A percentile compares a stretch with the other conserved stretches of the same genome.
Evolutionary conservation across 2,888 invertebrate genomes (phyloP).

Genomic region (Hydrotaea diabolus): DNA sequence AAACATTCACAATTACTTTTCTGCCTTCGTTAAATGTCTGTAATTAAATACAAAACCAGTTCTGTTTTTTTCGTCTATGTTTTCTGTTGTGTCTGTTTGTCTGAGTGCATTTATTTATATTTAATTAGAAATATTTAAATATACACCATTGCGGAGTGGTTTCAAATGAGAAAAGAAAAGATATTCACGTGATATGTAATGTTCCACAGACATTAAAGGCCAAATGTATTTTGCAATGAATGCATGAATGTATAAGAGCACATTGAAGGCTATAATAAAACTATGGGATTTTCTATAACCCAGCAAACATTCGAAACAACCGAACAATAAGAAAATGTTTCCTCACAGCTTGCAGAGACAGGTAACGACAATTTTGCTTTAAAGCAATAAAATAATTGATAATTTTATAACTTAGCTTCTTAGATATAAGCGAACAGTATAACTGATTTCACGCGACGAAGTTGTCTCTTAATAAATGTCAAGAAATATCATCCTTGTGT

Average conservation of each 20-base stretch:
- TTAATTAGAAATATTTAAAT: background rate
- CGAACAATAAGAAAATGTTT: too few species aligned
- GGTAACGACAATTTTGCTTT: too few species aligned
- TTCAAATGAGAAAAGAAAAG: background rate
- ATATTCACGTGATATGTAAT: background rate
- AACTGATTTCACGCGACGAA: too few species aligned
- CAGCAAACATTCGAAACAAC: background rate
- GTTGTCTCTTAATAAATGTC: too few species aligned
- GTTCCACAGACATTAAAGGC: background rate
- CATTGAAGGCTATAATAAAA: background rate
- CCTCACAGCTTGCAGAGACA: too few species aligned
- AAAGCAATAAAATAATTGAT: too few species aligned
- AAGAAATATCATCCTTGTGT: too few species aligned
- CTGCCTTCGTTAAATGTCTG: background rate
- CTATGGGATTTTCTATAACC: background rate
- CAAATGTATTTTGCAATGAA: background rate
- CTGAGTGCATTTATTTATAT: background rate
- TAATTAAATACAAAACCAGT: slow-evolving; percentile 7
- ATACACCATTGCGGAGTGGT: background rate
- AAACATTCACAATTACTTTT: slow-evolving; percentile 14
- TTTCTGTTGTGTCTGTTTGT: background rate
- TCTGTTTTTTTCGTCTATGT: too few species aligned
- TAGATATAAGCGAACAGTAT: too few species aligned
- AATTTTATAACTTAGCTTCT: too few species aligned
- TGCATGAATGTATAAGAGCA: background rate